phyloP scores from a whole-genome alignment of 2,888 invertebrate genomes.

The Mongoloraphidia duomilia region DNA sequence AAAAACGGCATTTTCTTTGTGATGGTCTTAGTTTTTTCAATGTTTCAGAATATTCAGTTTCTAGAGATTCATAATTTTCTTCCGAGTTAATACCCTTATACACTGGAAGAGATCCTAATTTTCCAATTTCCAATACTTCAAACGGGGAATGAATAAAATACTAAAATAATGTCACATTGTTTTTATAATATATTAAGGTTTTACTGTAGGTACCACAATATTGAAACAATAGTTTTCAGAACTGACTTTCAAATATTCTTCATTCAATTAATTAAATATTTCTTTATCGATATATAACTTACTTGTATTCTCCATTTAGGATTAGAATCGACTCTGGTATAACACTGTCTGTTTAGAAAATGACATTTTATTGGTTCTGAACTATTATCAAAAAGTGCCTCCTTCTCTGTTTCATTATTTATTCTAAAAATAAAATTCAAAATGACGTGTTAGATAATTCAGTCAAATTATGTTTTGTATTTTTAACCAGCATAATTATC shows the following conservation, averaged over 20 bases:
- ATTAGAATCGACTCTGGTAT: slow-evolving; percentile 31
- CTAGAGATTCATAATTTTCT: slow-evolving; percentile 30
- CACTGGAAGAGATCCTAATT: slow-evolving; percentile 20
- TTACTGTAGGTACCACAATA: too few species aligned
- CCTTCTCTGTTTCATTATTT: slow-evolving; percentile 6
- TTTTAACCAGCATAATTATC: too few species aligned
- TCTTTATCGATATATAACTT: slow-evolving; percentile 9
- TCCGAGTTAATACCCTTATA: slow-evolving; percentile 29
- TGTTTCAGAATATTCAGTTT: slow-evolving; percentile 34
- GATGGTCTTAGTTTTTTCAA: slow-evolving; percentile 31
- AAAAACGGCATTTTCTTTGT: slow-evolving; percentile 39
- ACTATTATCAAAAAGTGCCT: slow-evolving; percentile 7
- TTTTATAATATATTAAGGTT: not conserved
- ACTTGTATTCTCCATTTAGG: slow-evolving; percentile 25
- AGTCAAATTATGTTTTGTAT: not conserved
- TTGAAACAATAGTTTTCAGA: too few species aligned
- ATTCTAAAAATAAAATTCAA: slow-evolving; percentile 1
- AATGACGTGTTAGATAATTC: not conserved
- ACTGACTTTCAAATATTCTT: slow-evolving; percentile 1
- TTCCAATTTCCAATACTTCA: slow-evolving; percentile 36
- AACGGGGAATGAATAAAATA: slow-evolving; percentile 44
- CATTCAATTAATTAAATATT: not conserved
- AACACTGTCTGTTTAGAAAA: slow-evolving; percentile 31
- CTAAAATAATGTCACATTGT: slow-evolving; percentile 25
- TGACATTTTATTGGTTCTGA: slow-evolving; percentile 24